Base-by-base conservation (phyloP, 2,888 invertebrate species). In the Lottia gigantea region DNA sequence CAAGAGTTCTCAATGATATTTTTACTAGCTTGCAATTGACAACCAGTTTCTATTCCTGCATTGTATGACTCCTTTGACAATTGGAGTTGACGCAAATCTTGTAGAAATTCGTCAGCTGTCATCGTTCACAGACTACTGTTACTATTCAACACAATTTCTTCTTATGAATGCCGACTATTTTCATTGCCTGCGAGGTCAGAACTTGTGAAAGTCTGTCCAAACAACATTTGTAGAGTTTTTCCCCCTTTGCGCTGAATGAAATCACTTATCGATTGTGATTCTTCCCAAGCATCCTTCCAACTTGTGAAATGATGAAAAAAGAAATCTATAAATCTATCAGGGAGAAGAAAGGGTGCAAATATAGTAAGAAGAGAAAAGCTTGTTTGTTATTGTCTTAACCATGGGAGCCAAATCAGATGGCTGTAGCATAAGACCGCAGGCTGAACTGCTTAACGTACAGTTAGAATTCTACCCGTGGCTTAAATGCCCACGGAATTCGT, bases 271-370 rank as follows among this genome's bases (percentile, higher is more conserved):
- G 74, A 74, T 74, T 64, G 23, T 45, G 66, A 62, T 62, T 62
- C 68, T 47, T 64, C 62, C 46, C 62, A 71, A 66, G 68, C 66
- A 49, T 66, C 49, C 64, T 55, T 55, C 47, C 47, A 68, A 68
- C 68, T 71, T 62, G 45, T 66, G 64, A 46, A 46, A 31, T 55
- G 62, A 64, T 71, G 71, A 65, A 55, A 55, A 55, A 55, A 49
- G 69, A 74, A 74, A 74, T 71, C 74, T 64, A 74, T 74, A 71
- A 74, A 74, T 74, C 74, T 66, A 74, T 69, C 63, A 68, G 46
- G 45, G 62, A 55, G 67, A 72, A 66, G 74, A 74, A 71, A 74
- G 69, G 71, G 68, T 69, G 64, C 71, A 71, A 68, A 74, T 67
- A 63, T 49, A 46, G 63, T 65, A 71, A 40, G 67, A 64, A 46